Conservation (phyloP, 1,140 invertebrate species). For the Teleogryllus occipitalis region DNA sequence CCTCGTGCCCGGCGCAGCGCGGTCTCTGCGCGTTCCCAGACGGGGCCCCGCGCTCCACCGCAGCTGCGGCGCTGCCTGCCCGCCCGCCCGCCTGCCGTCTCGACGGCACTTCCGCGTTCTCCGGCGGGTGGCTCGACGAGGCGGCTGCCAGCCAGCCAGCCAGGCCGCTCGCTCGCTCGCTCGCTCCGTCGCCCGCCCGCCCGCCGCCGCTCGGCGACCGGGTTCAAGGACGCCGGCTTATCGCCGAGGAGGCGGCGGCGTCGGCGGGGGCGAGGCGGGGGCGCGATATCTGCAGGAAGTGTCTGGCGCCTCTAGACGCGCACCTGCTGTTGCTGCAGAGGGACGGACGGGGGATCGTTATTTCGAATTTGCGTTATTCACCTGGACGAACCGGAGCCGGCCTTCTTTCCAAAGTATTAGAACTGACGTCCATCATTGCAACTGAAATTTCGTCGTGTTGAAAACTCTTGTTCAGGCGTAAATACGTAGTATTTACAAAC, state of each 20-base stretch:
- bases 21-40: neutral
- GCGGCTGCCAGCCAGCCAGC: constrained; percentile 42
- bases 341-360: neutral
- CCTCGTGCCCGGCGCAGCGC: no score
- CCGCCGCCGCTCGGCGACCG: constrained; percentile 3
- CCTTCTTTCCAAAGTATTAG: neutral
- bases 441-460: neutral
- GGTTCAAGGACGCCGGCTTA: constrained; percentile 23
- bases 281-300: constrained; percentile 16
- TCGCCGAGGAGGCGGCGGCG: constrained; percentile 36
- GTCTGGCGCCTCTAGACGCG: neutral
- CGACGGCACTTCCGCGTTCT: constrained; percentile 30
- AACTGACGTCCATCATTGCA: neutral
- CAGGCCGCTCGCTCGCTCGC: constrained; percentile 23
- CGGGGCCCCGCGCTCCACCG: neutral
- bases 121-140: constrained; percentile 29
- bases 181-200: constrained; percentile 18
- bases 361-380: neutral
- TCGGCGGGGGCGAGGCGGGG: constrained; percentile 28
- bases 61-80: neutral
- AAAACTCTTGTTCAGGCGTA: neutral
- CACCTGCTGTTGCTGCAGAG: neutral
- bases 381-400: no score
- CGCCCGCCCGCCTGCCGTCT: neutral
- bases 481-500: no score